Base-by-base conservation (phyloP, 2,797 vertebrate species). In the Simalia tracyae region DNA sequence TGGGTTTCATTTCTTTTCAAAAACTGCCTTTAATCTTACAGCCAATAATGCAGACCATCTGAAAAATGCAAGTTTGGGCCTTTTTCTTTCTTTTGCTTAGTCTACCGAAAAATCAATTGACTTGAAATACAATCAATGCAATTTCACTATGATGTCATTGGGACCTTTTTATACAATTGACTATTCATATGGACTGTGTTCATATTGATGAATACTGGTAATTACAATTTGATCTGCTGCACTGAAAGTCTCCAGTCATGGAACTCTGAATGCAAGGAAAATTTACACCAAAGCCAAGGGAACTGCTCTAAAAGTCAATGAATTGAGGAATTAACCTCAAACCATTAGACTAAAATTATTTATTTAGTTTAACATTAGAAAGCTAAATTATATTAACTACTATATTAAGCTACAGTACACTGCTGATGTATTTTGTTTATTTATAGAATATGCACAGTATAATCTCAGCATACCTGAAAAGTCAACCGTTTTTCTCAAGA, bases 61-160 rank as follows among this genome's bases (percentile, higher is more conserved):
- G 87, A 95, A 95, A 95, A 93, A 64, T n/a, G 76, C 84, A 59
- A 90, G 64, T 95, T 93, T 94, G 95, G 4, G 84, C 60, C 88
- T 54, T 46, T 50, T 1, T 92, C 94, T 92, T 68, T 91, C 76
- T 89, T 26, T 94, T 63, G 91, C 81, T 92, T 90, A 92, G 50
- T 59, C 2, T 0, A 90, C 92, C 36, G 85, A 66, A 88, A 94
- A 95, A 94, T 92, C 87, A 87, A 91, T 87, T 24, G 54, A 26
- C 85, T 36, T 93, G 86, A 84, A 93, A 94, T 94, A 63, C 42
- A 94, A 89, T 94, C 94, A 86, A 85, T 95, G 7, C 2, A 84
- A 76, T 50, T 26, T 95, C 61, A 89, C 61, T 60, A 86, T 93
- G 84, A 93, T 89, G 86, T 93, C 94, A 92, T 5, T 91, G 22